Base-by-base conservation (phyloP, 2,797 vertebrate genomes). In the Periophthalmus magnuspinnatus region DNA sequence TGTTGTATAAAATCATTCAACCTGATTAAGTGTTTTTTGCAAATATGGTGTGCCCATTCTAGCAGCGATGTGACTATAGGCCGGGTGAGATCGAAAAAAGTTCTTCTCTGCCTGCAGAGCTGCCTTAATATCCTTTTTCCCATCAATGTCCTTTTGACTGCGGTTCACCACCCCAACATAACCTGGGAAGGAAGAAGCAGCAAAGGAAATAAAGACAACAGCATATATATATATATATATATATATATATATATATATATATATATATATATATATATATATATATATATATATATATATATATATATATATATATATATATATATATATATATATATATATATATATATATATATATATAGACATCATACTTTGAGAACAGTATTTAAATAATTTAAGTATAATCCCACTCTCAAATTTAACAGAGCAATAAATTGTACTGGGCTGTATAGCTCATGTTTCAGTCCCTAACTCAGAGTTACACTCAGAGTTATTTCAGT, bases 111-210 rank as follows among this genome's bases (percentile, higher is more conserved):
- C 93, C 72, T 89, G 65, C 76, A 95, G 86, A 38, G 95, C 94
- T 0, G 90, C 90, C n/a, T 90, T 90, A 68, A 96, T 93, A 80
- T 95, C 93, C 81, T 95, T 95, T 81, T 93, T 95, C 17, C 94
- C 94, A 38, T 95, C 93, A 28, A 96, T 95, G 87, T 96, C 95
- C 84, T 94, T 95, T 89, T 96, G 95, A 83, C 95, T 94, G 67
- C 94, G 93, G 86, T 96, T 96, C 62, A 96, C 95, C 69, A 95
- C 93, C 33, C 96, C 95, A 48, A 95, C 87, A 72, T 95, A 96
- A 74, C 95, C 95, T 96, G 81, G 41, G 0, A 24, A 56, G 47
- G 71, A 79, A 68, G 54, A 57, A 32, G 65, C 56, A 21, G 69
- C 65, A 72, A n/a, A 22, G 60, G 60, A 67, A 80, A 63, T 33